Conservation (phyloP, 1,140 invertebrate species). For the Myzus persicae region DNA sequence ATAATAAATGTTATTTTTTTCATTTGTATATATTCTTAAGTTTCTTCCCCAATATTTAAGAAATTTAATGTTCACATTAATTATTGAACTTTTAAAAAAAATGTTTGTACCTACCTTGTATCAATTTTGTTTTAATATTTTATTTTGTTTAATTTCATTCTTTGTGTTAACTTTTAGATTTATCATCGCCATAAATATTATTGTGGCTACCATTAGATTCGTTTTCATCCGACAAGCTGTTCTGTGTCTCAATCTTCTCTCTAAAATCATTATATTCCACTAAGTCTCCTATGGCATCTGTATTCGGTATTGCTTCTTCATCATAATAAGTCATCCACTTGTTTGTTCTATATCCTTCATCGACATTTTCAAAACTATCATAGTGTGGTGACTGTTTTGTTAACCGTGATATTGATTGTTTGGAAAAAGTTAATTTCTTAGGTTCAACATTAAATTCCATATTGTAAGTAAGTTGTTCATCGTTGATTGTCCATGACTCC, state of each 20-base stretch:
- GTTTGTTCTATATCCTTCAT: not conserved
- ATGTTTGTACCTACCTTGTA: not conserved
- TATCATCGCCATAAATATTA: not conserved
- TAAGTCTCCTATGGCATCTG: not conserved
- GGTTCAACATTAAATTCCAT: constrained; percentile 44
- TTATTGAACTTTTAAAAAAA: not conserved
- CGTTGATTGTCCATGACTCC: not conserved
- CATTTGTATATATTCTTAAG: not conserved
- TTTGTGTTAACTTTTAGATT: not conserved
- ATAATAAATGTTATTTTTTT: not conserved
- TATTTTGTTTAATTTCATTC: not conserved
- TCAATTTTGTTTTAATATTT: not conserved
- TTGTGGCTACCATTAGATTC: not conserved
- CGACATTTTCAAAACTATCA: not conserved
- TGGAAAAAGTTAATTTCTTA: not conserved
- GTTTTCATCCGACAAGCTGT: not conserved
- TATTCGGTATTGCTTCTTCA: not conserved
- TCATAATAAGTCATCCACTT: not conserved
- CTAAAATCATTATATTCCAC: not conserved
- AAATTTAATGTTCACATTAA: not conserved
- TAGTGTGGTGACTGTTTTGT: not conserved
- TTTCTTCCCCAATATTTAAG: not conserved
- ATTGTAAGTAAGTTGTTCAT: not conserved
- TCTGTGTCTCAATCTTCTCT: not conserved
- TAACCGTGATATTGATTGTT: constrained; percentile 12